Evolutionary conservation across 2,797 vertebrate species (phyloP).

Genomic region (Ciconia nigra): DNA sequence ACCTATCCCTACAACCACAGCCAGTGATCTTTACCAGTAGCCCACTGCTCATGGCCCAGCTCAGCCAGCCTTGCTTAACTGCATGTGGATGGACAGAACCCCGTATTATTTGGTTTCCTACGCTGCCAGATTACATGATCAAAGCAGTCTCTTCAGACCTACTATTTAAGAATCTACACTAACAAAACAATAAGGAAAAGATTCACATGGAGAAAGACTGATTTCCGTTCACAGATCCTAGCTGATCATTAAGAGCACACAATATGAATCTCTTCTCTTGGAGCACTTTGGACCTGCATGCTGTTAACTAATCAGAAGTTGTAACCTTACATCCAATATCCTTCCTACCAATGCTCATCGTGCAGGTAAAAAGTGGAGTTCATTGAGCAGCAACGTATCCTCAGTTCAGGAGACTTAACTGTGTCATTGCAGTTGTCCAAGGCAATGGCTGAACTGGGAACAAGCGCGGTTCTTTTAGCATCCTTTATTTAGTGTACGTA

Average conservation of each 20-base stretch:
- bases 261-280: neutral
- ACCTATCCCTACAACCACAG: neutral
- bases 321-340: neutral
- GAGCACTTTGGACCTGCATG: neutral
- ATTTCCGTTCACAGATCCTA: neutral
- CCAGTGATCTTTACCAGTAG: neutral
- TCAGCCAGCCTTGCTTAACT: neutral
- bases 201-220: neutral
- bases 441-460: neutral
- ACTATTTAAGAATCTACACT: neutral
- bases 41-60: neutral
- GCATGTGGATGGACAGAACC: fast-evolving
- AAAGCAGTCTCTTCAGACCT: neutral
- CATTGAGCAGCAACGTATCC: neutral
- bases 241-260: too few relatives aligned
- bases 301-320: neutral
- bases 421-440: neutral
- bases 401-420: neutral
- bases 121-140: neutral
- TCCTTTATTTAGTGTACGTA: neutral
- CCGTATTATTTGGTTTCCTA: neutral
- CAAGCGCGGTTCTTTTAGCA: neutral
- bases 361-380: neutral
- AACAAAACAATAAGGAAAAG: neutral
- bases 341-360: neutral